Base-by-base conservation (phyloP, 2,888 invertebrate species). In the Heliothis peltigera region DNA sequence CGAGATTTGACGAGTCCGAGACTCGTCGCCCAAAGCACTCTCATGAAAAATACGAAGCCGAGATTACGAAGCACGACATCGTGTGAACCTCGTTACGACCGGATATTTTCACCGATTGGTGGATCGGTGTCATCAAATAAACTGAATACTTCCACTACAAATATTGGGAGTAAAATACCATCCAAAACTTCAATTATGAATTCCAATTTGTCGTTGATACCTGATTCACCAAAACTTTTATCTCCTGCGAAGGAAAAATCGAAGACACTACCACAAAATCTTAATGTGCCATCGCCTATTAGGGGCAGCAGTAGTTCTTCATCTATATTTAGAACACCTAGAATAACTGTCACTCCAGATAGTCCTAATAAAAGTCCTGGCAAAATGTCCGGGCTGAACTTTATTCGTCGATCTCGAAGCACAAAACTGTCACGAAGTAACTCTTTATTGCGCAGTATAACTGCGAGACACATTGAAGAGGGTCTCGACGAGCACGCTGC, bases 361-460 rank as follows among this genome's bases (percentile, higher is more conserved):
- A 91, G 94, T 82, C 92, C 94, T 6, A 92, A 91, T 71, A 96
- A 95, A 82, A 96, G 96, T 84, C 95, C 96, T 25, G 92, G 92
- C 6, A 94, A 91, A 87, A 91, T 93, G 65, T 87, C 94, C 2
- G 95, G 95, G 19, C 87, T 96, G 32, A 96, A 96, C 83, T 96
- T 97, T 77, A 97, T 97, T 80, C 95, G 97, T 12, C 94, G 97
- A 62, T 97, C 97, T 5, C 96, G 97, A 81, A 97, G 97, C 76
- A 97, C 97, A 1, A 97, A 97, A 86, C 86, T 97, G 52, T 96
- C 96, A 1, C 95, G 97, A 65, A 97, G 96, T 80, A 96, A 96
- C 82, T 96, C 96, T 1, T 86, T 96, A 68, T 84, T 96, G 12
- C 95, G 96, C 70, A 96, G 96, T 77, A 95, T 96, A 74, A 95